Conservation (phyloP, 2,113 vertebrate genomes). For the Halichoerus grypus region DNA sequence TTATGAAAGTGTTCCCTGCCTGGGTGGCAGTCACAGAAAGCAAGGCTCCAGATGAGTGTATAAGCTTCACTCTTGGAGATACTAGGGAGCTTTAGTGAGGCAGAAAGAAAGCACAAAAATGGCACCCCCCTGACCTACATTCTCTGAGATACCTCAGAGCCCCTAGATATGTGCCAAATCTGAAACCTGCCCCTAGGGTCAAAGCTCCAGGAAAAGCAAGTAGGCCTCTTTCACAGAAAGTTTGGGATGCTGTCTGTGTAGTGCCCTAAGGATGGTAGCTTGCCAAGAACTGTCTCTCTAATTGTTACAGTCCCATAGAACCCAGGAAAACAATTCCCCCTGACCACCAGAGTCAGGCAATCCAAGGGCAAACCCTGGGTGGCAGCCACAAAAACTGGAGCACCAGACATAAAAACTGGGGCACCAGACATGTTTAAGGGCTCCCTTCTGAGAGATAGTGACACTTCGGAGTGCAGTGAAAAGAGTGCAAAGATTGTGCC, state of each 20-base stretch:
- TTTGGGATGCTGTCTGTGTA: neutral
- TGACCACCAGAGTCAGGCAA: neutral
- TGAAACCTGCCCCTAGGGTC: neutral
- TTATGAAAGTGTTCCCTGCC: neutral
- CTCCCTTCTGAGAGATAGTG: neutral
- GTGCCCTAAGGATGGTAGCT: neutral
- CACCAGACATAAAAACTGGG: neutral
- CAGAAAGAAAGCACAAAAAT: neutral
- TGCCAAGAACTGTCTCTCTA: neutral
- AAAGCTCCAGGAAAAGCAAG: neutral
- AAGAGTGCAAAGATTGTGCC: neutral
- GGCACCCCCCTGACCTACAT: neutral
- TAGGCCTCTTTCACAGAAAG: neutral
- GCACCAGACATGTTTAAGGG: neutral
- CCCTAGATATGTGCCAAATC: neutral
- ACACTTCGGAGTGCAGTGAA: neutral
- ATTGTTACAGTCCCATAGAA: neutral
- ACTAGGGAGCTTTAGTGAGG: neutral
- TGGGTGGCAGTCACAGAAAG: neutral
- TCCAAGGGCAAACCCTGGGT: neutral
- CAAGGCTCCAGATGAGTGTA: neutral
- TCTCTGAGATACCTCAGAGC: neutral
- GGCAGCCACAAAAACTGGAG: neutral
- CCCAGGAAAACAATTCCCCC: neutral
- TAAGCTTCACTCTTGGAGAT: neutral